These are phyloP conservation scores for Rhodophaea formosa DNA, from an alignment of 2,888 invertebrate species.

Conservation along the genomic window DNA sequence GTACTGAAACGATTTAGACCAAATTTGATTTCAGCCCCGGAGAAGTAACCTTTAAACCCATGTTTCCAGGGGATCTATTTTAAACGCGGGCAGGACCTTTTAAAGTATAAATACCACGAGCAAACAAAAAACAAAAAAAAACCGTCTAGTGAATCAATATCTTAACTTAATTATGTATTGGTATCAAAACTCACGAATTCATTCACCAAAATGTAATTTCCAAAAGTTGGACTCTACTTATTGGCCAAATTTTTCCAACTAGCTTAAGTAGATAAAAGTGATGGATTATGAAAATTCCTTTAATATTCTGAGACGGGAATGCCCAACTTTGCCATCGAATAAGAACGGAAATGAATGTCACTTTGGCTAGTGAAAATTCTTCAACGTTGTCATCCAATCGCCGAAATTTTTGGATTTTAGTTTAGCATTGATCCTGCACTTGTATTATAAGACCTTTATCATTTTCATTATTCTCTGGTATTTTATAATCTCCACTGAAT, in stretches of 20 bases:
- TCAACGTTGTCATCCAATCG: slow-evolving; percentile 48
- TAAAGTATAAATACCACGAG: no score
- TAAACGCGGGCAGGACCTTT: no score
- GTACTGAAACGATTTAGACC: no score
- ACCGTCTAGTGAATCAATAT: no score
- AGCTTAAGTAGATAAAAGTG: slow-evolving; percentile 37
- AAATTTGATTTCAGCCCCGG: no score
- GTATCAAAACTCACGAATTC: not conserved
- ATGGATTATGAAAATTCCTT: slow-evolving; percentile 74
- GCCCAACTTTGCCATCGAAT: slow-evolving; percentile 52
- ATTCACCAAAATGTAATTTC: not conserved
- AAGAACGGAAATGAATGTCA: slow-evolving; percentile 69
- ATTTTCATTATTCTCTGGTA: no score
- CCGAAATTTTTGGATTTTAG: slow-evolving; percentile 36
- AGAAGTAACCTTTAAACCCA: no score
- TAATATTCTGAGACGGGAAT: slow-evolving; percentile 59
- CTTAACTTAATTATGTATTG: no score
- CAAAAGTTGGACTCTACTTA: not conserved
- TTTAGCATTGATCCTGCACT: not conserved
- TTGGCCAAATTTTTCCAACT: not conserved
- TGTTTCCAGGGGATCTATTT: no score
- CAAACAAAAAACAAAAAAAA: no score
- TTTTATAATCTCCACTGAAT: no score
- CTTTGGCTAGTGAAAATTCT: slow-evolving; percentile 77
- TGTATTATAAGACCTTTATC: no score